Evolutionary conservation across 2,888 invertebrate species (phyloP), one percentile per base, ranked within the genome.

Genomic region (Dendrolimus pini): DNA sequence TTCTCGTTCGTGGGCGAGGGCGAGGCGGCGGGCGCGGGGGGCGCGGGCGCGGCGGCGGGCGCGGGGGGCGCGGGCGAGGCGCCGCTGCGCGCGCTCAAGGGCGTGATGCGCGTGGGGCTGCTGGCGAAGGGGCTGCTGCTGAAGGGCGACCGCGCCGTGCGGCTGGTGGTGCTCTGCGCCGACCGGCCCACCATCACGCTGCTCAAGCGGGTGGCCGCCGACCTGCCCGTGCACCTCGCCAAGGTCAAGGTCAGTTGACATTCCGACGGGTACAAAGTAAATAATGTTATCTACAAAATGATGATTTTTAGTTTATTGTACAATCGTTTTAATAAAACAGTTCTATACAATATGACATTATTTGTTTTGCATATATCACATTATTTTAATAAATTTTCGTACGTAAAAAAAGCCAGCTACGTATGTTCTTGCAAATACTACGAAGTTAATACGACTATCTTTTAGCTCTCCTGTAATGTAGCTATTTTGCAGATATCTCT

Each of bases 91-190:
- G 94, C 96, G 67, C 91, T 99, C 55, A 97, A 98, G 83, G 99
- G 99, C 61, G 98, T 99, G 41, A 98, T 99, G 98, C 94, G 99
- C 64, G 98, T 99, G 55, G 98, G 98, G 58, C 95, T 96, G 77
- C 81, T 89, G 62, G 89, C 89, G 75, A 87, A 89, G 82, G 97
- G 98, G 53, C 93, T 99, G 62, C 92, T 99, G 73, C 92, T 99
- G 41, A 94, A 95, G 65, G 97, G 97, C 7, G 99, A 99, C 88
- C 94, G 94, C 63, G 93, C 94, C 75, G 98, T 99, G 59, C 95
- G 98, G 69, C 92, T 99, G 63, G 99, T 99, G 52, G 97, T 99
- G 58, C 92, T 99, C 59, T 99, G 98, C 84, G 95, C 97, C 60
- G 97, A 98, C 83, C 97, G 98, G 70, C 99, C 99, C 61, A 98